phyloP scores from a whole-genome alignment of 2,888 invertebrate genomes.

The Cataglyphis rosenhaueri region DNA sequence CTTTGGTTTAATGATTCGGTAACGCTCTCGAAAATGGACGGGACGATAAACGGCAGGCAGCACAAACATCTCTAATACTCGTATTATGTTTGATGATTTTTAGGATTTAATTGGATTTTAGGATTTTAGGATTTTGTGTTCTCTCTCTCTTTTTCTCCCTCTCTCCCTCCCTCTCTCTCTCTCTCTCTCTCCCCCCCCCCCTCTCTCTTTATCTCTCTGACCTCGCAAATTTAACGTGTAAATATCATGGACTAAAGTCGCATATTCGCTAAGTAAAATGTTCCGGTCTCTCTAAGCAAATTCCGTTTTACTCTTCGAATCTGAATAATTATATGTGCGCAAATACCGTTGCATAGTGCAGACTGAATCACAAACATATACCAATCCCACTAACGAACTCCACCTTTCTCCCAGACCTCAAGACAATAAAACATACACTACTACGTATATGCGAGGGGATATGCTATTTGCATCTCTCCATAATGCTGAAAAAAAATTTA shows the following conservation, averaged over 20 bases:
- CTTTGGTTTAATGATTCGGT: constrained; percentile 6
- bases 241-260: constrained; percentile 56
- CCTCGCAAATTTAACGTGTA: constrained; percentile 52
- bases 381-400: constrained; percentile 77
- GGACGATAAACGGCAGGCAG: constrained; percentile 6
- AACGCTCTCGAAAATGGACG: neutral
- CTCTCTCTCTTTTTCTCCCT: no score
- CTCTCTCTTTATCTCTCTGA: neutral
- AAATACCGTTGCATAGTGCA: constrained; percentile 71
- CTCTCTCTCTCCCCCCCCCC: no score
- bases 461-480: constrained; percentile 64
- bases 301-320: constrained; percentile 76
- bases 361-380: constrained; percentile 78
- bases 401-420: constrained; percentile 70
- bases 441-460: constrained; percentile 41
- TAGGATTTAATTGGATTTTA: constrained; percentile 18
- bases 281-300: constrained; percentile 65
- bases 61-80: neutral
- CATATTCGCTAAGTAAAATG: constrained; percentile 51
- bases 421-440: constrained; percentile 71
- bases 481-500: constrained; percentile 5
- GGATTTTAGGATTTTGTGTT: neutral
- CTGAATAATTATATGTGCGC: constrained; percentile 82
- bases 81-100: constrained; percentile 32
- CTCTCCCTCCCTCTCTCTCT: no score